Percentiles rank a stretch among this genome's conserved stretches.
Evolutionary conservation across 1,140 invertebrate genomes (phyloP).

Genomic region (Lepidurus couesii): DNA sequence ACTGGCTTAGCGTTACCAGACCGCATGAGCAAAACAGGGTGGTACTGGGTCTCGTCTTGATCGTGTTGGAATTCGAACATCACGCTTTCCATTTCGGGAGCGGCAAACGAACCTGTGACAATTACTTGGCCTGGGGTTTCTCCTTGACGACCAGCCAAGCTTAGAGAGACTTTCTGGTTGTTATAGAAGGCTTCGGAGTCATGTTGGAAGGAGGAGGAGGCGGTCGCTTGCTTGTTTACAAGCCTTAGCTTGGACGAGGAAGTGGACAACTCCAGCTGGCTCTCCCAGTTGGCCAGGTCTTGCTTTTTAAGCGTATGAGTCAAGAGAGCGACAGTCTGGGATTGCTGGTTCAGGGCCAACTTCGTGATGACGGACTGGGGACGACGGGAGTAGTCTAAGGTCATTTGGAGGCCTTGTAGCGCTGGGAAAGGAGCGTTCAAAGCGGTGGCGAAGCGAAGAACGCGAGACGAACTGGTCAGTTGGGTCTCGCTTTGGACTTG

Average conservation of each 20-base stretch:
- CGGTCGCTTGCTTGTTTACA: constrained; percentile 16
- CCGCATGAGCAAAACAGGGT: constrained; percentile 26
- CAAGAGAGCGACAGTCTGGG: constrained; percentile 8
- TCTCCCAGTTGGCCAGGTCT: constrained; percentile 31
- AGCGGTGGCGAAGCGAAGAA: constrained; percentile 1
- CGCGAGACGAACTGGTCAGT: background rate
- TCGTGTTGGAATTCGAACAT: constrained; percentile 29
- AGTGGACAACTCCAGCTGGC: constrained; percentile 12
- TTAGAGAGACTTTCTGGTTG: constrained; percentile 9
- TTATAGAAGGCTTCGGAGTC: constrained; percentile 19
- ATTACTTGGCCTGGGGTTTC: background rate
- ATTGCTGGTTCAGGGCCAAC: constrained; percentile 12
- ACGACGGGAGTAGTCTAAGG: constrained; percentile 21
- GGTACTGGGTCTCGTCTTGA: constrained; percentile 28
- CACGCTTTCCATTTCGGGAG: constrained; percentile 25
- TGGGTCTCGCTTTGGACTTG: background rate
- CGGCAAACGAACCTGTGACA: constrained; percentile 7
- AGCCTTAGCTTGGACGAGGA: background rate
- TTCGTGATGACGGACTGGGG: constrained; percentile 16
- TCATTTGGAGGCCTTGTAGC: constrained; percentile 26
- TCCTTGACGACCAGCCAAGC: background rate
- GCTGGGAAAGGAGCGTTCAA: constrained; percentile 20
- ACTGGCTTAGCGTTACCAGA: constrained; percentile 24
- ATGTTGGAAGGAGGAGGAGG: background rate
- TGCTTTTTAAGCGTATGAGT: constrained; percentile 24